Conservation (phyloP, 2,797 vertebrate genomes). For the Protonibea diacanthus region DNA sequence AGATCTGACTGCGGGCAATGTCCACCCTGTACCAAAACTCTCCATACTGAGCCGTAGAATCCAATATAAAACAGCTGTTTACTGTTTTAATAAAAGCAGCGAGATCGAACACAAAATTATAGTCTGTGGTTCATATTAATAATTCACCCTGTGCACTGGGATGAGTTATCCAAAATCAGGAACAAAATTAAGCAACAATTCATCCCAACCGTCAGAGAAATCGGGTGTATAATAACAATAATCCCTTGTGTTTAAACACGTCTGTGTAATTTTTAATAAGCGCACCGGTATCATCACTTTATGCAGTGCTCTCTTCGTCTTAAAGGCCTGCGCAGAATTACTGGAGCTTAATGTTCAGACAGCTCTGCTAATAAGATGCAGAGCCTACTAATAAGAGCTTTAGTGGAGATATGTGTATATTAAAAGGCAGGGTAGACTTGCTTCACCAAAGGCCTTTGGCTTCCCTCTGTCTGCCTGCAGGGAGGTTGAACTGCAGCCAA, state of each 20-base stretch:
- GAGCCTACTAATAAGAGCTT: constrained; percentile 66
- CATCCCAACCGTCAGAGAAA: constrained; percentile 27
- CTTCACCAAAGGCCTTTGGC: constrained; percentile 44
- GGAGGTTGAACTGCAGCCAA: constrained; percentile 47
- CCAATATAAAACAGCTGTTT: background rate
- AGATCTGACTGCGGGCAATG: constrained; percentile 99
- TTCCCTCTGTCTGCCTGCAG: constrained; percentile 34
- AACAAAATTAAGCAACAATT: constrained; percentile 18
- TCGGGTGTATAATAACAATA: constrained; percentile 37
- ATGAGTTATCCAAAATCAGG: constrained; percentile 22
- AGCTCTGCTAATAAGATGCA: constrained; percentile 62
- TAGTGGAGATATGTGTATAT: constrained; percentile 61
- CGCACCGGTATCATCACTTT: constrained; percentile 43
- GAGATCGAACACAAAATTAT: constrained; percentile 4
- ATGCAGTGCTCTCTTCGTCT: constrained; percentile 38
- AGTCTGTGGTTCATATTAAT: constrained; percentile 25
- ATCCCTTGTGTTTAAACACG: constrained; percentile 40
- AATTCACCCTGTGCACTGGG: constrained; percentile 28
- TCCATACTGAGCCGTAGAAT: background rate
- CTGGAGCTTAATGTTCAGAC: constrained; percentile 62
- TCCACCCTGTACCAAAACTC: constrained; percentile 95
- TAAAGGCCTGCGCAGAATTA: constrained; percentile 56
- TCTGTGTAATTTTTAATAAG: constrained; percentile 54
- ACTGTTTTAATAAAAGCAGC: background rate
- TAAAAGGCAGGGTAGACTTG: constrained; percentile 46